Conservation (phyloP, 1,140 invertebrate genomes). For the Pollicipes pollicipes region DNA sequence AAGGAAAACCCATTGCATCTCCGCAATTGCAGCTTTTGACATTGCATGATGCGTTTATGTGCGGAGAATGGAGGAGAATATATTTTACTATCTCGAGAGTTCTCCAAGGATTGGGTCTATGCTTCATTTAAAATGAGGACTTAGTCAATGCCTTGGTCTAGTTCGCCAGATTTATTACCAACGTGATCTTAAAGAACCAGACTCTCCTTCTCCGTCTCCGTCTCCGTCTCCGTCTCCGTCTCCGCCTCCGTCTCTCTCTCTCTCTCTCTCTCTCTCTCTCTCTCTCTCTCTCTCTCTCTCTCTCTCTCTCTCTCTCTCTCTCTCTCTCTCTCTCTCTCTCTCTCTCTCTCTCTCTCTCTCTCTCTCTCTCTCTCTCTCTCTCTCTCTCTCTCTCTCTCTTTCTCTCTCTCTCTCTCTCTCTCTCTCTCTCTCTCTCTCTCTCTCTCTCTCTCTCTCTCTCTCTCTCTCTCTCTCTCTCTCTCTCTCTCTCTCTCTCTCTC, state of each 20-base stretch:
- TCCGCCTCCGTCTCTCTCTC: constrained; percentile 1
- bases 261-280: constrained; percentile 6
- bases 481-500: constrained; percentile 7
- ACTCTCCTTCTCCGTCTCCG: background rate
- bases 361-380: constrained; percentile 5
- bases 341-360: constrained; percentile 5
- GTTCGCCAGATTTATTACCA: too few relatives aligned
- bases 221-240: constrained; percentile 3
- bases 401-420: constrained; percentile 11
- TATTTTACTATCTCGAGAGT: too few relatives aligned
- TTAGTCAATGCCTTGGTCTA: too few relatives aligned
- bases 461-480: constrained; percentile 9
- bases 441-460: constrained; percentile 9
- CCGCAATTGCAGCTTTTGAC: too few relatives aligned
- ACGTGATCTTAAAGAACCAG: background rate
- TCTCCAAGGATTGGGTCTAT: too few relatives aligned
- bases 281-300: constrained; percentile 1
- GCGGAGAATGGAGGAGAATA: too few relatives aligned
- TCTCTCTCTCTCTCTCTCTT: constrained; percentile 11
- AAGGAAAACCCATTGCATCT: too few relatives aligned
- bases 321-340: constrained; percentile 6
- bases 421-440: constrained; percentile 11
- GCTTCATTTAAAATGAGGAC: too few relatives aligned
- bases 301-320: background rate
- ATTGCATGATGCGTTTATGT: too few relatives aligned